phyloP scores from a whole-genome alignment of 2,113 vertebrate species.

The Circaetus cinerascens region DNA sequence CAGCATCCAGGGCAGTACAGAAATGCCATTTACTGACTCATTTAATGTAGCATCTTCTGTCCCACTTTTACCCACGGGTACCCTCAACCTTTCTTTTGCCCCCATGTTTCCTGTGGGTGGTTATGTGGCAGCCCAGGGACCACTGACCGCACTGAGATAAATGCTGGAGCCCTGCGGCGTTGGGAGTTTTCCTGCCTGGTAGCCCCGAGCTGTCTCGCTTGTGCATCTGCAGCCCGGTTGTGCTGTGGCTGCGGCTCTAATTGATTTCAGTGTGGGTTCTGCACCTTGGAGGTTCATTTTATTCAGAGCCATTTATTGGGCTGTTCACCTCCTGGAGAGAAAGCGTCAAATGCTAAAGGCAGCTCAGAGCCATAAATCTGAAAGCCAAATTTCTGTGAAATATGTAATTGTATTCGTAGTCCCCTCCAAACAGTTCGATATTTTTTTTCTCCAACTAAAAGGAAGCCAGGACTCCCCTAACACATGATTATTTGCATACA shows the following conservation, averaged over 20 bases:
- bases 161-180: background rate
- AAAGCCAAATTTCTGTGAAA: background rate
- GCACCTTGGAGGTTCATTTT: background rate
- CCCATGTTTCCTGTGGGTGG: background rate
- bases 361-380: background rate
- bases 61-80: background rate
- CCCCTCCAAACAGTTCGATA: background rate
- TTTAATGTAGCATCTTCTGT: background rate
- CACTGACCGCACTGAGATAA: background rate
- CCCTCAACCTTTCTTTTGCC: background rate
- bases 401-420: background rate
- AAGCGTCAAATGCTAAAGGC: background rate
- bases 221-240: rapidly evolving
- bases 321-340: background rate
- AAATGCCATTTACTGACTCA: background rate
- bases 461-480: background rate
- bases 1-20: background rate
- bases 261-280: background rate
- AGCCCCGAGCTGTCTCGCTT: background rate
- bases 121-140: background rate
- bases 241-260: background rate
- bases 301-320: background rate
- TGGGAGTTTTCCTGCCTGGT: background rate
- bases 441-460: background rate
- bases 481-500: background rate